Percentiles rank a stretch among this genome's conserved stretches.
These are phyloP conservation scores for Misgurnus anguillicaudatus DNA, from an alignment of 2,113 vertebrate species.

Conservation along the genomic window DNA sequence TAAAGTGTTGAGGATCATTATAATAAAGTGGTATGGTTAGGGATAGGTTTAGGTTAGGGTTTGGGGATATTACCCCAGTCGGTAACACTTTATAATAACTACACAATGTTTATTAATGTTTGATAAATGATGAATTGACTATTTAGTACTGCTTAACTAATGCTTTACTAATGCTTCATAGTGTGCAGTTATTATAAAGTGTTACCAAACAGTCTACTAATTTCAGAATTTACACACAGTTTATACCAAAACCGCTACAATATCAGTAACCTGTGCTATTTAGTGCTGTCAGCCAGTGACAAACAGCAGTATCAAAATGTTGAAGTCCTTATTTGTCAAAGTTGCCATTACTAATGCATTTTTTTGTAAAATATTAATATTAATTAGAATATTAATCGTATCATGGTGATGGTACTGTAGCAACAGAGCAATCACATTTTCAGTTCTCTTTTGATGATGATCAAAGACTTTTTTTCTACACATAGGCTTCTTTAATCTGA, in stretches of 20 bases:
- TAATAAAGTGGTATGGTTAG: no score
- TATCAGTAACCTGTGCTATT: conserved; percentile 10
- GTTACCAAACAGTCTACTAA: conserved; percentile 44
- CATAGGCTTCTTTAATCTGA: conserved; percentile 8
- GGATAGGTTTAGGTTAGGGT: no score
- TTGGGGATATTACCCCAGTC: no score
- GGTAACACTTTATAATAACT: no score
- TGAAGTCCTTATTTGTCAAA: neutral
- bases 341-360: neutral
- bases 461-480: neutral
- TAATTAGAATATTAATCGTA: neutral
- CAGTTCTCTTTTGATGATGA: neutral
- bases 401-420: conserved; percentile 5
- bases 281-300: conserved; percentile 11
- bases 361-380: neutral
- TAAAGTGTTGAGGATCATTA: no score
- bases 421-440: neutral
- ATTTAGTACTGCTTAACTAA: no score
- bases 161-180: no score
- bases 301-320: conserved; percentile 21
- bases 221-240: conserved; percentile 44
- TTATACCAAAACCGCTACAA: conserved; percentile 24
- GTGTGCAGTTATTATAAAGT: no score
- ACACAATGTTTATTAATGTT: no score
- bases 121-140: no score